Conservation (phyloP, 92 coral and sea anemone genomes). For the Epizoanthus illoricatus region DNA sequence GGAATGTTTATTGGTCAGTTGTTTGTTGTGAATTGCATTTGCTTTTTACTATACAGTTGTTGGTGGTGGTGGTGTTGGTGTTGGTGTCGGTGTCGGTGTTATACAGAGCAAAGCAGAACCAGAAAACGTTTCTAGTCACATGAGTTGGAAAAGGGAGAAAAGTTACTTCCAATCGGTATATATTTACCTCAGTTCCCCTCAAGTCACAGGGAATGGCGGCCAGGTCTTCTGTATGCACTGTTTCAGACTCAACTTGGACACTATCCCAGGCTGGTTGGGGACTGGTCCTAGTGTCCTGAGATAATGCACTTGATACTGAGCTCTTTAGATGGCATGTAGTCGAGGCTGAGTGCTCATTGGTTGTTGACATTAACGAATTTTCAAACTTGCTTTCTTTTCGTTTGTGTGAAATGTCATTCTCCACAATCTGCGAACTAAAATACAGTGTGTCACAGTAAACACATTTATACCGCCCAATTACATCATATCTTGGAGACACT, state of each 20-base stretch:
- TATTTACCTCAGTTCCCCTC: constrained; percentile 30
- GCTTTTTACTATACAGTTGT: too few species aligned
- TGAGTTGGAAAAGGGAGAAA: too few species aligned
- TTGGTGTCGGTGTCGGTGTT: too few species aligned
- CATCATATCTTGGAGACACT: too few species aligned
- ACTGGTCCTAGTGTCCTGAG: neutral
- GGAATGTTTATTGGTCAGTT: neutral
- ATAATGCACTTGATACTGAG: neutral
- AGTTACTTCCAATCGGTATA: neutral
- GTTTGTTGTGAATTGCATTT: neutral
- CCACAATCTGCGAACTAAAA: constrained; percentile 18
- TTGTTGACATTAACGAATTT: neutral
- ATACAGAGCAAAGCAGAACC: too few species aligned
- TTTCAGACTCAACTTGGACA: constrained; percentile 13
- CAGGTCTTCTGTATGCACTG: neutral
- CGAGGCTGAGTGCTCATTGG: neutral
- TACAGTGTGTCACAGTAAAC: neutral
- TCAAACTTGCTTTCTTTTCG: too few species aligned
- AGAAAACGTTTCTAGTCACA: too few species aligned
- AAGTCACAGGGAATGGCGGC: constrained; percentile 7
- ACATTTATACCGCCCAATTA: too few species aligned
- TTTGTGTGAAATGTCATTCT: neutral
- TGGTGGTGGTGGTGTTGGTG: too few species aligned
- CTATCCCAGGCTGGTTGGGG: neutral
- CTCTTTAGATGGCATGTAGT: neutral